A percentile compares a stretch with the other conserved stretches of the same genome.
phyloP scores from a whole-genome alignment of 2,797 vertebrate species.

The Enteromius fasciolatus region DNA sequence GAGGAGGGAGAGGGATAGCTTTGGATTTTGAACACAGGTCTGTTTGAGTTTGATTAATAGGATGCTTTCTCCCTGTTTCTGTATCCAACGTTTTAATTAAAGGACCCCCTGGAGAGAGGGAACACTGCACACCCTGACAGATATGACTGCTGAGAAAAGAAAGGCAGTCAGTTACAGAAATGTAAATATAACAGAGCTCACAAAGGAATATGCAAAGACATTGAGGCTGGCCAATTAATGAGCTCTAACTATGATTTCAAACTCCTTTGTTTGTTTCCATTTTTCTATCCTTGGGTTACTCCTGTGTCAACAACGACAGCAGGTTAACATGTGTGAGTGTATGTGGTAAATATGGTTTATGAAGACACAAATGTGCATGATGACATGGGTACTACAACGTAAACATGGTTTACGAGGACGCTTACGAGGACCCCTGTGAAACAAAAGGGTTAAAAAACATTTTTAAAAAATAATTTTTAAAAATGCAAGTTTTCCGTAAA shows the following conservation, averaged over 20 bases:
- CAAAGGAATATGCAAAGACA: conserved; percentile 53
- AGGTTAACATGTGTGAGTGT: background rate
- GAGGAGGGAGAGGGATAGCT: conserved; percentile 30
- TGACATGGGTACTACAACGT: no score
- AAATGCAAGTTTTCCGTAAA: no score
- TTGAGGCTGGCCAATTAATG: conserved; percentile 40
- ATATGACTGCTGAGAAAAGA: conserved; percentile 44
- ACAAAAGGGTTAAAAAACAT: no score
- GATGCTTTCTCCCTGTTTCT: conserved; percentile 53
- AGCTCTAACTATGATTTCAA: conserved; percentile 34
- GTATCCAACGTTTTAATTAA: conserved; percentile 61
- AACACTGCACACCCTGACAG: conserved; percentile 54
- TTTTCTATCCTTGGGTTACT: conserved; percentile 10
- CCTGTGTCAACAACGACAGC: background rate
- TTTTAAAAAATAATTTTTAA: no score
- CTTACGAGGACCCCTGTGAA: no score
- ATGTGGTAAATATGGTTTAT: no score
- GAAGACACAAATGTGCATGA: no score
- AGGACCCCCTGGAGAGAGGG: conserved; percentile 59
- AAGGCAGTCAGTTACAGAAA: conserved; percentile 54
- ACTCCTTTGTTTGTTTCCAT: conserved; percentile 12
- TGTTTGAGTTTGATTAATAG: conserved; percentile 63
- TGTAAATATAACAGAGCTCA: conserved; percentile 56
- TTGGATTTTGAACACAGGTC: conserved; percentile 55
- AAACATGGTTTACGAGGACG: no score